Conservation (phyloP, 2,113 vertebrate genomes). For the Hydrolagus affinis region DNA sequence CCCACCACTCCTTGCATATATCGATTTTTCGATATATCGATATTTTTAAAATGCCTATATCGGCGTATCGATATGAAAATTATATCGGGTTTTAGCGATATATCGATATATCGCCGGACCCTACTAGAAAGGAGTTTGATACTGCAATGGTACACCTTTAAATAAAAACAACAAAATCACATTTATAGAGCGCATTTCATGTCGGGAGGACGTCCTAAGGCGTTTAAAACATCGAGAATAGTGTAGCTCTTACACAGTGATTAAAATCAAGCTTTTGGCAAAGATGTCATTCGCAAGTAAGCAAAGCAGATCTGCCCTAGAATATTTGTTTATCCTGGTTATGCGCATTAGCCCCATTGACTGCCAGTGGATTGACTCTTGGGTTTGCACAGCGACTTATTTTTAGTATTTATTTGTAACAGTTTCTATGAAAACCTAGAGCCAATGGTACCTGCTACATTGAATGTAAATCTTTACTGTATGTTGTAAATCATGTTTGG, state of each 20-base stretch:
- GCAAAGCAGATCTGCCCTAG: background rate
- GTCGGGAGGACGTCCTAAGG: too few relatives aligned
- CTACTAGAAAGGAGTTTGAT: too few relatives aligned
- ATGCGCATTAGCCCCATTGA: background rate
- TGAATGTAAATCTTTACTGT: conserved; percentile 6
- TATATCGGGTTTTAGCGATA: too few relatives aligned
- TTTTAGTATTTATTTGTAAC: conserved; percentile 21
- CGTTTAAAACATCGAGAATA: background rate
- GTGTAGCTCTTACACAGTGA: background rate
- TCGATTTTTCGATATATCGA: too few relatives aligned
- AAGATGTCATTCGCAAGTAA: background rate
- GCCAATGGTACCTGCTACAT: background rate
- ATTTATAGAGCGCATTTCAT: too few relatives aligned
- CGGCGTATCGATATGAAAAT: too few relatives aligned
- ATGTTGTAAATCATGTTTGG: conserved; percentile 6
- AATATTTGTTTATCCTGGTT: background rate
- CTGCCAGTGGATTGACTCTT: background rate
- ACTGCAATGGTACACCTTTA: background rate
- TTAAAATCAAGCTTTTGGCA: background rate
- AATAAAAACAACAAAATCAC: too few relatives aligned
- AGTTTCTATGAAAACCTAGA: conserved; percentile 9
- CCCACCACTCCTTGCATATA: too few relatives aligned
- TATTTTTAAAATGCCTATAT: too few relatives aligned
- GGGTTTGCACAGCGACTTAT: background rate
- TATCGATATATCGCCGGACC: too few relatives aligned